Base-by-base conservation (phyloP, 2,797 vertebrate species). In the Onychomys arenicola region DNA sequence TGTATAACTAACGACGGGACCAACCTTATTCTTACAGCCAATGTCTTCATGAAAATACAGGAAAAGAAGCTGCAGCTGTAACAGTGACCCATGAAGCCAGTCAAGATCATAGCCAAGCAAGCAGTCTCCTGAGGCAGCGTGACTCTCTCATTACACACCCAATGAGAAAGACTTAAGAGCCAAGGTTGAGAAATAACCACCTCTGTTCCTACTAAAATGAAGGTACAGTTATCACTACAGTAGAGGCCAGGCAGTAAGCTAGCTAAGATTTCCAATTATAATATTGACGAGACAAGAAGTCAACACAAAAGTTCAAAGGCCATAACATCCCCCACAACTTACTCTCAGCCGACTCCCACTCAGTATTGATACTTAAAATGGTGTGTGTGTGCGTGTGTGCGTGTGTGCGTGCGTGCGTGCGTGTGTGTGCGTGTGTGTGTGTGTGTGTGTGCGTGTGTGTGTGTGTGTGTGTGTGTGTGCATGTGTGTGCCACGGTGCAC, bases 1-100 rank as follows among this genome's bases (percentile, higher is more conserved):
- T 95, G 80, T 91, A n/a, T 84, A 94, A 95, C 89, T 76, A 95
- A 80, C 93, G 75, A 87, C 63, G 1, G 69, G 34, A 21, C 90
- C 81, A 46, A 71, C 49, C 87, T 93, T 73, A 52, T 76, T 73
- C 69, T 75, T 43, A 65, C 81, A n/a, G 29, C 34, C 90, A 77
- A 23, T 37, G 46, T 77, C 65, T 92, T 77, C 76, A 32, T n/a
- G 12, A 87, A 84, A 93, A 37, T 13, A 52, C 37, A 89, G 57
- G 52, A 71, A 90, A 77, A 71, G 40, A 87, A 90, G 89, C 0
- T 37, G 34, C 65, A 93, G 40, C 55, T 63, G 23, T 85, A 80
- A 84, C 67, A n/a, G 0, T 27, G 77, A 75, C 25, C 37, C 57
- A 71, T 27, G 25, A 67, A 77, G 63, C 80, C 84, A 67, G 71